These are phyloP conservation scores for Liparis tanakae DNA, from an alignment of 2,797 vertebrate species.

Conservation along the genomic window DNA sequence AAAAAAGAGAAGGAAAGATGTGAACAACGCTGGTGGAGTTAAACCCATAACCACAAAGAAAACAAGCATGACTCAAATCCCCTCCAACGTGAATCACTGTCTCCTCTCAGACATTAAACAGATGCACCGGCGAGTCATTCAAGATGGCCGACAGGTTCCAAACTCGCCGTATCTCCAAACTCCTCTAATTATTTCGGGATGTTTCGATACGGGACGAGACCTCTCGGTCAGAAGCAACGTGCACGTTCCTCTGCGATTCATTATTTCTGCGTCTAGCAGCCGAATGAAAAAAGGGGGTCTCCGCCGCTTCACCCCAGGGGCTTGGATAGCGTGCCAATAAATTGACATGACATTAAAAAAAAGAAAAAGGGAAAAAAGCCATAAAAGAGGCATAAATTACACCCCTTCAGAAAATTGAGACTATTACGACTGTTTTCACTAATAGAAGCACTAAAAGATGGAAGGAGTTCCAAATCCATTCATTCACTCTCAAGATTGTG, in stretches of 20 bases:
- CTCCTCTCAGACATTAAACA: constrained; percentile 34
- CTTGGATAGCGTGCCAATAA: constrained; percentile 76
- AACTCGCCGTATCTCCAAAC: constrained; percentile 27
- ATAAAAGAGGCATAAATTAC: constrained; percentile 84
- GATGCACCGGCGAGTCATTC: constrained; percentile 36
- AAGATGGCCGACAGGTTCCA: constrained; percentile 6
- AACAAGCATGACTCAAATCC: neutral
- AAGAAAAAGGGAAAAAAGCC: constrained; percentile 53
- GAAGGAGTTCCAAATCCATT: constrained; percentile 78
- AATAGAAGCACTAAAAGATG: constrained; percentile 81
- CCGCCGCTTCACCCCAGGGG: constrained; percentile 60
- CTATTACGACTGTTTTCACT: constrained; percentile 81
- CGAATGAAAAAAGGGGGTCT: constrained; percentile 70
- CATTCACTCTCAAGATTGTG: constrained; percentile 72
- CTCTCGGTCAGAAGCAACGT: constrained; percentile 53
- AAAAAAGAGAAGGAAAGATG: constrained; percentile 53
- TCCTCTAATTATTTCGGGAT: constrained; percentile 56
- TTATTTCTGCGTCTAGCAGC: no score
- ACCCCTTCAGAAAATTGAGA: constrained; percentile 79
- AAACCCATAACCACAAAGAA: constrained; percentile 6
- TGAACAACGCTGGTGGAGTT: constrained; percentile 58
- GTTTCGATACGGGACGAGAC: constrained; percentile 42
- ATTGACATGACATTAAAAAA: constrained; percentile 81
- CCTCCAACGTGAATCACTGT: neutral
- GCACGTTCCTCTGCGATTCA: neutral